Conservation (phyloP, 2,888 invertebrate species). For the Hanleya hanleyi region DNA sequence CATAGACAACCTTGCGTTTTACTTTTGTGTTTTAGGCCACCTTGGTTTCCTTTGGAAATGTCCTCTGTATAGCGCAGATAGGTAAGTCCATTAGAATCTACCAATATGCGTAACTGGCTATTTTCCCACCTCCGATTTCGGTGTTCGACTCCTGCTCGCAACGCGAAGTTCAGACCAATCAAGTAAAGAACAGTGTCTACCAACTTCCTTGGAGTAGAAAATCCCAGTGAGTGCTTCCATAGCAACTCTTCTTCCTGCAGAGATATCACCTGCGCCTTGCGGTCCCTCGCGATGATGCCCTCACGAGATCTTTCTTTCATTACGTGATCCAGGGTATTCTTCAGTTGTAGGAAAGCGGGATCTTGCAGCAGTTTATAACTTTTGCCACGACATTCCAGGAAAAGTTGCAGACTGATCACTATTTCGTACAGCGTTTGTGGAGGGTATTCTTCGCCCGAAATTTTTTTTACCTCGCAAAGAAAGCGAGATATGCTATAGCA, state of each 20-base stretch:
- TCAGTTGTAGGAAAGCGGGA: background rate
- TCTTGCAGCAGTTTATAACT: background rate
- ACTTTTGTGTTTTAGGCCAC: background rate
- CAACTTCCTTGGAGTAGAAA: background rate
- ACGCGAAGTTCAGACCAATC: background rate
- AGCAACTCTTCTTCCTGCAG: background rate
- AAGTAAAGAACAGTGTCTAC: background rate
- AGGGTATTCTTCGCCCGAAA: background rate
- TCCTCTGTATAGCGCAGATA: background rate
- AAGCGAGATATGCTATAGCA: background rate
- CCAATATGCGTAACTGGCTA: background rate
- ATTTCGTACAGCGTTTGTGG: background rate
- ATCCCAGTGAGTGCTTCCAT: background rate
- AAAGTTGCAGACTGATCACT: background rate
- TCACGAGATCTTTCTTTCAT: background rate
- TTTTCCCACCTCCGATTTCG: background rate
- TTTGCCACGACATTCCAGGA: background rate
- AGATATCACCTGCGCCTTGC: background rate
- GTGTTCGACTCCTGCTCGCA: background rate
- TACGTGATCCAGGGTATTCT: slow-evolving; percentile 1
- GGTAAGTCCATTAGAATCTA: background rate
- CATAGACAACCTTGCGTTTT: background rate
- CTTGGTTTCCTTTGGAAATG: background rate
- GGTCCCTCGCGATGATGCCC: background rate
- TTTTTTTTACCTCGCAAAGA: background rate